Evolutionary conservation across 2,797 vertebrate species (phyloP), one percentile per base, ranked within the genome.

Genomic region (Ctenochaetus hawaiiensis): DNA sequence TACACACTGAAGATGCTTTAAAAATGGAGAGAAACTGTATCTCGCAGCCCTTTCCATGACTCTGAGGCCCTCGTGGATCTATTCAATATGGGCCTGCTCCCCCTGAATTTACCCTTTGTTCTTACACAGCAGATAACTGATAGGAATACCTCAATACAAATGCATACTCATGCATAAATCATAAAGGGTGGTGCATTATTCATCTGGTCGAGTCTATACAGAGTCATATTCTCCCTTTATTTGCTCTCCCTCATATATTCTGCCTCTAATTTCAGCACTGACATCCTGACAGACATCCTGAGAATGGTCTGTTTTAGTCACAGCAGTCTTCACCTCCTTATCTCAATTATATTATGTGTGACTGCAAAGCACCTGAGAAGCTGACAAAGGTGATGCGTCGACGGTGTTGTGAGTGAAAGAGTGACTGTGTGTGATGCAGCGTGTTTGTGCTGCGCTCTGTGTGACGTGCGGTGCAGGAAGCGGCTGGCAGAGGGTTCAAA

Each of bases 121-220:
- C 73, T 53, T 72, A 84, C 85, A 78, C 78, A 79, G 85, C 72
- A 81, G 77, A 87, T 86, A 89, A 90, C 83, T 78, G 79, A 56
- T 78, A 56, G 80, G 80, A 90, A 92, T 86, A 87, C 84, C 86
- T 89, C 80, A 17, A 88, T 86, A 91, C 88, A 90, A 91, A 91
- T 67, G 81, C 88, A 75, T 20, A 61, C 80, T 87, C 86, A 90
- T 94, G 87, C 91, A 95, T 94, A 88, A 95, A 91, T 91, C 90
- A 95, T 92, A 56, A 45, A 53, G 0, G 6, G 17, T 23, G 64
- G 85, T 94, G 86, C 89, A 95, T 95, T 90, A 95, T 94, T 95
- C 91, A 95, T 93, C 77, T 66, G 75, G 77, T 87, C 91, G 84
- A 89, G 84, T 87, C 89, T 83, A 78, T 75, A 80, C 89, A 75